Evolutionary conservation across 2,888 invertebrate genomes (phyloP), one percentile per base, ranked within the genome.

Genomic region (Galerucella calmariensis): DNA sequence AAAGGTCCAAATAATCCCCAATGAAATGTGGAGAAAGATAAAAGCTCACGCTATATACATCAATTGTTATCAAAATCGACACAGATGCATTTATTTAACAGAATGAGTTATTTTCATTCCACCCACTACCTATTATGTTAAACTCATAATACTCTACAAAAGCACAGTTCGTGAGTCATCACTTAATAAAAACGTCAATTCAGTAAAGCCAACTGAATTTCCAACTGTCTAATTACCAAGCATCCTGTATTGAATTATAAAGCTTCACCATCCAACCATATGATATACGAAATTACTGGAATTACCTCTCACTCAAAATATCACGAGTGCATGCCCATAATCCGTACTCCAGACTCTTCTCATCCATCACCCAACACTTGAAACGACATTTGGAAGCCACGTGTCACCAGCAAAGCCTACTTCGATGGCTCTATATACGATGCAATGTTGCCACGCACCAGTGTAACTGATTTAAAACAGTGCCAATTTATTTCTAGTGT

Each of bases 381-480:
- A 74, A 70, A 74, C 61, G 74, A 70, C 74, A 70, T 61, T 56
- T 20, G n/a, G 51, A 74, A 70, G 51, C 69, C 72, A 65, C 58
- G 72, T 73, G 77, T 77, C 77, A 73, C 46, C 35, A 24, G 67
- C 77, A 77, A 73, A 75, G 63, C 70, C 77, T 20, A 59, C 63
- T 67, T 48, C 56, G 67, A 71, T 68, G 69, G 67, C 69, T 44
- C 59, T 51, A 48, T 14, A 44, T 59, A 46, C 6, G 48, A 58
- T 58, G 67, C 71, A 53, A 70, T 56, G 67, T 73, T 72, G 74
- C 66, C 69, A n/a, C 9, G 9, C 10, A 16, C n/a, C 56, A 8
- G n/a, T 53, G 53, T 53, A 16, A 14, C 8, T 53, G 14, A 53
- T 53, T 53, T n/a, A 53, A 48, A 14, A 48, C 48, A 12, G 48